These are phyloP conservation scores for Heliconius charithonia DNA, from an alignment of 2,888 invertebrate species.

Conservation along the genomic window DNA sequence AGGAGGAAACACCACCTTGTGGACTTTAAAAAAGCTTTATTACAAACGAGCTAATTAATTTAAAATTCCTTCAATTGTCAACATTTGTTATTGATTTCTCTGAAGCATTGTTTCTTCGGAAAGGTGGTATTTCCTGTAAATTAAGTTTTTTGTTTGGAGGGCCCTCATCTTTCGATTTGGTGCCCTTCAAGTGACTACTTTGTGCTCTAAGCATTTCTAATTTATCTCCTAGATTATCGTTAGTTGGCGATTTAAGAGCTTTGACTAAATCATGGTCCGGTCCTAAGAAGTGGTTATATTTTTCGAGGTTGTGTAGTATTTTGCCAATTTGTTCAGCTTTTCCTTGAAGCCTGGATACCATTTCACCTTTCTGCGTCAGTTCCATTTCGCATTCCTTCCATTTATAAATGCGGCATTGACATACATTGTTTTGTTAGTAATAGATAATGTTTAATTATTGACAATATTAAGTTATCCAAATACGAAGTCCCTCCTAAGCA, in stretches of 20 bases:
- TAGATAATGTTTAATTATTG: slow-evolving; percentile 20
- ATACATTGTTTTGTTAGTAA: slow-evolving; percentile 78
- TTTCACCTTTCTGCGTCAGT: slow-evolving; percentile 97
- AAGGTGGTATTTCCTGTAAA: slow-evolving; percentile 83
- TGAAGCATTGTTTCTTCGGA: slow-evolving; percentile 66
- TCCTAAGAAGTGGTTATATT: slow-evolving; percentile 90
- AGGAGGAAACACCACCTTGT: slow-evolving; percentile 63
- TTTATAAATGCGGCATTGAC: slow-evolving; percentile 74
- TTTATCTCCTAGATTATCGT: slow-evolving; percentile 71
- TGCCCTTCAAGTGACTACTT: slow-evolving; percentile 69
- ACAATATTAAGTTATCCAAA: slow-evolving; percentile 1
- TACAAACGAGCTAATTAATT: background rate
- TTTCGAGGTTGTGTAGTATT: slow-evolving; percentile 95
- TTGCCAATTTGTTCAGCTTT: slow-evolving; percentile 98
- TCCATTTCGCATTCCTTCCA: slow-evolving; percentile 96
- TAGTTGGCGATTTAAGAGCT: slow-evolving; percentile 79
- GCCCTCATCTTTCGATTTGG: slow-evolving; percentile 81
- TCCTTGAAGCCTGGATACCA: slow-evolving; percentile 96
- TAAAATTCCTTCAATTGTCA: slow-evolving; percentile 40
- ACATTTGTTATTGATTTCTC: slow-evolving; percentile 60
- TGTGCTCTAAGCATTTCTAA: slow-evolving; percentile 74
- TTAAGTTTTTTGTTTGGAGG: slow-evolving; percentile 82
- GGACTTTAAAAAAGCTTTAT: slow-evolving; percentile 31
- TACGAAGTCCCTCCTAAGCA: slow-evolving; percentile 8
- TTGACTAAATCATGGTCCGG: slow-evolving; percentile 82